Evolutionary conservation across 2,888 invertebrate genomes (phyloP), one percentile per base, ranked within the genome.

Genomic region (Torymus aiolomorphi): DNA sequence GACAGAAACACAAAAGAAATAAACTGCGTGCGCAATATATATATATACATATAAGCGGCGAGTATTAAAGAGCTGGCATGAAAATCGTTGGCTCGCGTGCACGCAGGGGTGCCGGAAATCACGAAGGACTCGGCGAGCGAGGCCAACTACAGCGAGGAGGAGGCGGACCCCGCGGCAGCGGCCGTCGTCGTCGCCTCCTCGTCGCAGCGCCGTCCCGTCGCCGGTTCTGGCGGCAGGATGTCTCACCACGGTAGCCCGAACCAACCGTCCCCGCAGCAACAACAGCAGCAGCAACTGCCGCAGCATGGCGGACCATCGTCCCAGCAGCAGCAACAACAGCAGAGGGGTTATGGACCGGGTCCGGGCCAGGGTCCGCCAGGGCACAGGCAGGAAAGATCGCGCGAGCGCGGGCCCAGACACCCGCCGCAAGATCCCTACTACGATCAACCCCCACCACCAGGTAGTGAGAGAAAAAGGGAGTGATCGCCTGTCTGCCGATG

Each of bases 91-190:
- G n/a, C 42, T 49, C 57, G 31, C 66, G 42, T 18, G 16, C 51
- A n/a, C 52, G 42, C 83, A 90, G 90, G 89, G 84, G 87, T 91
- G 89, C 90, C 92, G 92, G 96, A 96, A 93, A 96, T 96, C 91
- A 95, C 95, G 89, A 96, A 96, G 93, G 96, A 96, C 88, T 93
- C 94, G 90, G 94, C 94, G 80, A 92, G 93, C 85, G 93, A 92
- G 91, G 93, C 91, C 70, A 93, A 94, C 92, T 93, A 93, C 91
- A 94, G 94, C 90, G 95, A 95, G 90, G 95, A 95, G 86, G 93
- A 93, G 84, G 76, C 12, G 13, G 81, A 82, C 0, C 8, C 49
- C 5, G 2, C 74, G 2, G 66, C 2, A 18, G 59, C 10, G 49
- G 42, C 12, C 49, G 24, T 20, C 12, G 31, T 61, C 49, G 18